Evolutionary conservation across 2,888 invertebrate genomes (phyloP).

Genomic region (Hypselothyrea guttata): DNA sequence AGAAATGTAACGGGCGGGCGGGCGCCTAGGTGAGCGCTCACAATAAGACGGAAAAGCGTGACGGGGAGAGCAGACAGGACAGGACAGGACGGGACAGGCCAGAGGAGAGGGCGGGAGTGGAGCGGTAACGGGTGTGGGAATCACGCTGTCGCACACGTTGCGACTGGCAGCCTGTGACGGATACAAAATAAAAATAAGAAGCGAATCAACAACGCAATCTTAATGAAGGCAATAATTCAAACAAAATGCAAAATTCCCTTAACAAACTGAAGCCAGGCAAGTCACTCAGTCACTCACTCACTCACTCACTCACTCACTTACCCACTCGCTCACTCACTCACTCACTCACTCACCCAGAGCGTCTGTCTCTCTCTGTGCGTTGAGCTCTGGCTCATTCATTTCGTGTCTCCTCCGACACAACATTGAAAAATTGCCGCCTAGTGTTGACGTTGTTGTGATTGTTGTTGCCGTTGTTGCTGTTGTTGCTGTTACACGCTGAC

Average conservation of each 20-base stretch:
- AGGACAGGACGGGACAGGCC: too few relatives aligned
- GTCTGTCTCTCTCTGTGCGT: constrained; percentile 13
- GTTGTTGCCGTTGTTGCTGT: constrained; percentile 9
- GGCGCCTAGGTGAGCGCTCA: constrained; percentile 43
- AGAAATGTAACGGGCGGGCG: constrained; percentile 36
- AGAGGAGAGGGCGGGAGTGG: constrained; percentile 6
- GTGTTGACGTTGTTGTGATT: constrained; percentile 36
- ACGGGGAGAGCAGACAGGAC: neutral
- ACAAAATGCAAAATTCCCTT: constrained; percentile 75
- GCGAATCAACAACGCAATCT: constrained; percentile 76
- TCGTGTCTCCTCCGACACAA: constrained; percentile 41
- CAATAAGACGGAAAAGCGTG: constrained; percentile 14
- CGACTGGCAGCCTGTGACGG: constrained; percentile 54
- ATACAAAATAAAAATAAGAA: constrained; percentile 14
- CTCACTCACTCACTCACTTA: constrained; percentile 42
- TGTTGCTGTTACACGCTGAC: constrained; percentile 37
- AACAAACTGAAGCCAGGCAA: constrained; percentile 63
- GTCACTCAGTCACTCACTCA: constrained; percentile 26
- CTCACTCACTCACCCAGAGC: constrained; percentile 25
- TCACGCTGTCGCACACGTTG: constrained; percentile 66
- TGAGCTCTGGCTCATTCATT: constrained; percentile 44
- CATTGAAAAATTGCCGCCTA: constrained; percentile 70
- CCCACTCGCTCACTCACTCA: constrained; percentile 26
- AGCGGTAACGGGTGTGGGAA: constrained; percentile 25
- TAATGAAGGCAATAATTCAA: constrained; percentile 78